A percentile compares a stretch with the other conserved stretches of the same genome.
These are phyloP conservation scores for Tholera decimalis DNA, from an alignment of 2,888 invertebrate species.

Conservation along the genomic window DNA sequence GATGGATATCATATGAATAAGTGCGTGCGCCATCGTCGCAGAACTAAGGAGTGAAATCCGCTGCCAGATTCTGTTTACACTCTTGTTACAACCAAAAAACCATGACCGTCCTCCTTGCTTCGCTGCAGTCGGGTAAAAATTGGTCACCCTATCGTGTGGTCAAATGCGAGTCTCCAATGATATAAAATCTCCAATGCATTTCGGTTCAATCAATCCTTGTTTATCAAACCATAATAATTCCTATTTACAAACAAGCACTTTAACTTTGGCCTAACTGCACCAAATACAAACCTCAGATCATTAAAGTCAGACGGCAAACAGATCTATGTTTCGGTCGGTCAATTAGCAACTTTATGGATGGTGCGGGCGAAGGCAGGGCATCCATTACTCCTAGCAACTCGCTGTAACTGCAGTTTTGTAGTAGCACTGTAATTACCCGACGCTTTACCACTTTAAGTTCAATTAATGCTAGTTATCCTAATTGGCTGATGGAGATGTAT, in stretches of 20 bases:
- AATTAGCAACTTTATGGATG: conserved; percentile 48
- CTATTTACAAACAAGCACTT: not conserved
- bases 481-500: conserved; percentile 35
- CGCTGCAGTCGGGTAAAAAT: too few relatives aligned
- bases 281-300: conserved; percentile 42
- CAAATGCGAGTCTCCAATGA: too few relatives aligned
- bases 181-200: not conserved
- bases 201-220: not conserved
- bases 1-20: too few relatives aligned
- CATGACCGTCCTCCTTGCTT: too few relatives aligned
- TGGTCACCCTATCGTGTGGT: too few relatives aligned
- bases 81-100: too few relatives aligned
- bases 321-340: conserved; percentile 41
- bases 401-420: conserved; percentile 46
- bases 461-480: conserved; percentile 51
- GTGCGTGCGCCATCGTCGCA: too few relatives aligned
- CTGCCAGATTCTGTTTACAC: too few relatives aligned
- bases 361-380: conserved; percentile 17
- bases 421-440: conserved; percentile 26
- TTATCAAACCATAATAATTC: not conserved
- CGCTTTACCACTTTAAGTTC: conserved; percentile 35
- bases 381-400: conserved; percentile 29
- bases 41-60: too few relatives aligned
- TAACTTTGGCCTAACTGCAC: not conserved
- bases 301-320: conserved; percentile 41